Percentiles rank a stretch among this genome's conserved stretches.
These are phyloP conservation scores for Danio choprae DNA, from an alignment of 2,797 vertebrate species.

Conservation along the genomic window DNA sequence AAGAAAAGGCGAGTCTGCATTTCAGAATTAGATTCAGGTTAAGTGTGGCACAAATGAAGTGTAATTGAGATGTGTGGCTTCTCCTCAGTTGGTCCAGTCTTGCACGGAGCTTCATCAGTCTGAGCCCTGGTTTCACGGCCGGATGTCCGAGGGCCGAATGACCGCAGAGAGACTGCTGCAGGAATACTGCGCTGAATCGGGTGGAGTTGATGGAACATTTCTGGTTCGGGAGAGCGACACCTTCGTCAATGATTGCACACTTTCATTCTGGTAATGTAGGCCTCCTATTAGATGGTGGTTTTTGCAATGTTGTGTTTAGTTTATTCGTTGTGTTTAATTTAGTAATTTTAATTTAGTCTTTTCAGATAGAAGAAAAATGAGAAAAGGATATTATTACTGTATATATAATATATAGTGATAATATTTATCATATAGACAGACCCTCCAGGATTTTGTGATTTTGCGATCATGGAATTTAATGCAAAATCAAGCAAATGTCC, in stretches of 20 bases:
- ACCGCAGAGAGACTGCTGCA: conserved; percentile 89
- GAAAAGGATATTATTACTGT: too few species aligned
- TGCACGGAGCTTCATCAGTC: conserved; percentile 81
- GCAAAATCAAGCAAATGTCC: too few species aligned
- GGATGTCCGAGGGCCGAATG: conserved; percentile 83
- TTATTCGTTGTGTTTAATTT: neutral
- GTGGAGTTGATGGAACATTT: conserved; percentile 90
- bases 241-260: conserved; percentile 84
- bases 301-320: neutral
- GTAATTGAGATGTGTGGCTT: neutral
- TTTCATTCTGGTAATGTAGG: conserved; percentile 91
- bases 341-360: neutral
- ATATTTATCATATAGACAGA: too few species aligned
- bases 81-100: conserved; percentile 45
- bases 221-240: conserved; percentile 90
- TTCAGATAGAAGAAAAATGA: neutral
- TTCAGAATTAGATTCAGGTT: neutral
- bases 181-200: conserved; percentile 87
- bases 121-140: conserved; percentile 94
- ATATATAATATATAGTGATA: too few species aligned
- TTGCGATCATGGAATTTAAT: too few species aligned
- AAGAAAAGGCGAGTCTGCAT: conserved; percentile 74
- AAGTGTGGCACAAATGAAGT: neutral
- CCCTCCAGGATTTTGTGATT: too few species aligned
- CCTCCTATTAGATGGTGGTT: neutral